Percentiles rank a stretch among this genome's conserved stretches.
These are phyloP conservation scores for Ovis canadensis DNA, from an alignment of 2,113 vertebrate species.

Conservation along the genomic window DNA sequence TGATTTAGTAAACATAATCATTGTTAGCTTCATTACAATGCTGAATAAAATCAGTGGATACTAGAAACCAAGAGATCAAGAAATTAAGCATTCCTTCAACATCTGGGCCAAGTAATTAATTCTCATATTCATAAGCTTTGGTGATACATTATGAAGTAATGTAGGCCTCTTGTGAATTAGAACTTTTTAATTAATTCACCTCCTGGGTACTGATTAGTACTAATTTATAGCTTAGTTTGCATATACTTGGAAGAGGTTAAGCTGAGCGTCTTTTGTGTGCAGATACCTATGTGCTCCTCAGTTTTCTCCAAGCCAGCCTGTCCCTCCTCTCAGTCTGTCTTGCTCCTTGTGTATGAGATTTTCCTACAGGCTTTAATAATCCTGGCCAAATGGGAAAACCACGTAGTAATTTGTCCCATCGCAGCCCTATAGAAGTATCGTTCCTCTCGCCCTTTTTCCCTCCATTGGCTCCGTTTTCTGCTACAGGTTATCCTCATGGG, in stretches of 20 bases:
- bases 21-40: neutral
- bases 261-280: no score
- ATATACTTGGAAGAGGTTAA: constrained; percentile 10
- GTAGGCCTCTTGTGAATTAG: constrained; percentile 44
- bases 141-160: constrained; percentile 44
- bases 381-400: neutral
- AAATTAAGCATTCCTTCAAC: constrained; percentile 43
- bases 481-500: neutral
- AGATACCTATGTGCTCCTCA: accelerated
- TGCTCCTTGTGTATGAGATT: neutral
- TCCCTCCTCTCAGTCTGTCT: neutral
- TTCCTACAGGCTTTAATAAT: neutral
- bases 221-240: constrained; percentile 50
- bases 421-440: neutral
- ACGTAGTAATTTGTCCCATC: neutral
- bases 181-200: constrained; percentile 65
- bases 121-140: constrained; percentile 54
- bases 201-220: constrained; percentile 28
- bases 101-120: constrained; percentile 47
- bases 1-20: neutral
- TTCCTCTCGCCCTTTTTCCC: no score
- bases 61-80: constrained; percentile 9
- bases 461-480: neutral
- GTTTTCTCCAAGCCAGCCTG: neutral
- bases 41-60: neutral